phyloP scores from a whole-genome alignment of 2,888 invertebrate genomes.

The Phrixothrix hirtus region DNA sequence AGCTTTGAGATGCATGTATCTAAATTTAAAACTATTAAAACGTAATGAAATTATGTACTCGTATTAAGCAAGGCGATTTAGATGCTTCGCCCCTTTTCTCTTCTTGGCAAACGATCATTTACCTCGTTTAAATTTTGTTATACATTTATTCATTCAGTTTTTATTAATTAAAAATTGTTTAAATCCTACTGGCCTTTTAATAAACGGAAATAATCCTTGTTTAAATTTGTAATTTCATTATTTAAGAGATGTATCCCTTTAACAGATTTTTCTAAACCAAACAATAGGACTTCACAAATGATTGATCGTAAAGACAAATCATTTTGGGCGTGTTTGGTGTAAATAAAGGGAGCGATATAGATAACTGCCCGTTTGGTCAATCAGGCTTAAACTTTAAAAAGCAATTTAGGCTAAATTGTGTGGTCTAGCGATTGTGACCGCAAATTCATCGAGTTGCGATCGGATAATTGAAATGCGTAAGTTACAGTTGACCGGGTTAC shows the following conservation, averaged over 20 bases:
- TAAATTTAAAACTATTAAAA: no score
- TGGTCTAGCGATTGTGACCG: constrained; percentile 6
- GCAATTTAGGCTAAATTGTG: constrained; percentile 9
- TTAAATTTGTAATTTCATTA: no score
- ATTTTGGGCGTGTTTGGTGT: constrained; percentile 2
- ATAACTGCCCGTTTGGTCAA: constrained; percentile 5
- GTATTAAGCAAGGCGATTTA: no score
- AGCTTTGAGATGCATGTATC: no score
- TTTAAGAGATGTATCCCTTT: neutral
- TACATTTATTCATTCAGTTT: no score
- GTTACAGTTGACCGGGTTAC: constrained; percentile 7
- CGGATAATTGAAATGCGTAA: constrained; percentile 7
- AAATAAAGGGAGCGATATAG: constrained; percentile 1
- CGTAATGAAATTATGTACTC: no score
- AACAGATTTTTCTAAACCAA: neutral
- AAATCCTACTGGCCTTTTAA: no score
- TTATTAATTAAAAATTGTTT: no score
- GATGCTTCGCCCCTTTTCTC: no score
- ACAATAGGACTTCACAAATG: neutral
- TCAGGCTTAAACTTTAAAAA: constrained; percentile 7
- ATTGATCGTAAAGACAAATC: neutral
- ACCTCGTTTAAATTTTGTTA: no score
- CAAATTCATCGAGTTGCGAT: constrained; percentile 3
- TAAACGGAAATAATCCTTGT: no score
- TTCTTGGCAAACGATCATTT: no score